Percentiles rank a stretch among this genome's conserved stretches.
Conservation (phyloP, 1,140 invertebrate species). For the Acromyrmex charruanus region DNA sequence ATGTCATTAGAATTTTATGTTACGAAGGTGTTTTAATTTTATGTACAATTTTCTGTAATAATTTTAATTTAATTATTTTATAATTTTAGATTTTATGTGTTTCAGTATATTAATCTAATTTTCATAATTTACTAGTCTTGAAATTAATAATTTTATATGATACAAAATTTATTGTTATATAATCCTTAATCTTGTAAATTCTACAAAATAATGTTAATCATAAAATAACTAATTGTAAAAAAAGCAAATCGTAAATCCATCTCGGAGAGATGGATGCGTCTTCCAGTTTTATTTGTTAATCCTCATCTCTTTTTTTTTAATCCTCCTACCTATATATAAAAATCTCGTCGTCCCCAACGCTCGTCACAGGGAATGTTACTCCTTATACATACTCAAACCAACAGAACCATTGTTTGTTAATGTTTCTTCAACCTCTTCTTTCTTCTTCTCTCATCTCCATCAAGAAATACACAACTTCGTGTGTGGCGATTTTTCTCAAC, state of each 20-base stretch:
- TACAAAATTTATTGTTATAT: background rate
- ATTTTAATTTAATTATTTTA: background rate
- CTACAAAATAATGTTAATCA: background rate
- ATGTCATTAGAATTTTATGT: background rate
- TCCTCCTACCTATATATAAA: background rate
- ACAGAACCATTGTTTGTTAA: slow-evolving; percentile 83
- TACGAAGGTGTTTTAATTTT: background rate
- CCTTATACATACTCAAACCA: slow-evolving; percentile 68
- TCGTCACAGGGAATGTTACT: slow-evolving; percentile 71
- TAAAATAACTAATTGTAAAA: background rate
- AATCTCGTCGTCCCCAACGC: slow-evolving; percentile 43
- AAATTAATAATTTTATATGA: background rate
- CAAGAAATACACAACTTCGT: slow-evolving; percentile 71
- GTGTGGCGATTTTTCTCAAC: slow-evolving; percentile 81
- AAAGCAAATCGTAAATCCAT: background rate
- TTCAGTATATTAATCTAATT: background rate
- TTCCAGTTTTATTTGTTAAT: slow-evolving; percentile 10
- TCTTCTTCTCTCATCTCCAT: slow-evolving; percentile 32
- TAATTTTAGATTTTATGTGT: too few species aligned
- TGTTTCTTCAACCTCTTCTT: slow-evolving; percentile 55
- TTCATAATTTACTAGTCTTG: background rate
- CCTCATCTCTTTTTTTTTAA: background rate
- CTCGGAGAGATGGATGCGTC: background rate
- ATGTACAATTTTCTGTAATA: background rate
- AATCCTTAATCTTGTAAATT: background rate